These are phyloP conservation scores for Lepidocolaptes lacrymiger DNA, from an alignment of 2,797 vertebrate species.

Conservation along the genomic window DNA sequence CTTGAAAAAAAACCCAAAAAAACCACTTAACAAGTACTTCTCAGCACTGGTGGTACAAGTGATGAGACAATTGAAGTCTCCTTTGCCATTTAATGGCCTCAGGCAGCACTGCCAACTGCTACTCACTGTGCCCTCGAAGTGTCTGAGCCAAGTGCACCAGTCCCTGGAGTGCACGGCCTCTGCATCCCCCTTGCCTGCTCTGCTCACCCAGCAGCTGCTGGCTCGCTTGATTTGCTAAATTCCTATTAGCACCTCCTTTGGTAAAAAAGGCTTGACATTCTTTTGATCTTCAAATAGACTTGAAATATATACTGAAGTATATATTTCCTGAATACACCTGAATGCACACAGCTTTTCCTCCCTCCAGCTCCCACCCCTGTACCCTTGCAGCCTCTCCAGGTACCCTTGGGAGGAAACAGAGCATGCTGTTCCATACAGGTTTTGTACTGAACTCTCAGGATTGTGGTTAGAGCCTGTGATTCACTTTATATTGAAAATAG, in stretches of 20 bases:
- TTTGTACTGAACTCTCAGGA: not conserved
- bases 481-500: not conserved
- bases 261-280: not conserved
- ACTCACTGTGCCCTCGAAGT: not conserved
- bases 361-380: not conserved
- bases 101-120: not conserved
- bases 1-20: not conserved
- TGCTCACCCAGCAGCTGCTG: not conserved
- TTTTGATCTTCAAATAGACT: not conserved
- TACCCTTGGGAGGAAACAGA: not conserved
- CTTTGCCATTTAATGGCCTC: not conserved
- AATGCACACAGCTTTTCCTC: not conserved
- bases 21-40: fast-evolving
- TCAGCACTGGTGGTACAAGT: not conserved
- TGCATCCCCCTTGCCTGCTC: not conserved
- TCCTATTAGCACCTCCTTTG: not conserved
- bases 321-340: not conserved
- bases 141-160: not conserved
- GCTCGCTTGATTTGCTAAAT: not conserved
- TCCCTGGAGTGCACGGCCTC: not conserved
- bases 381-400: not conserved
- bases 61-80: not conserved
- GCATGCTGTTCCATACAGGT: not conserved
- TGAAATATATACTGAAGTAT: not conserved
- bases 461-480: not conserved